These are phyloP conservation scores for Hypomecis punctinalis DNA, from an alignment of 2,888 invertebrate species.

Conservation along the genomic window DNA sequence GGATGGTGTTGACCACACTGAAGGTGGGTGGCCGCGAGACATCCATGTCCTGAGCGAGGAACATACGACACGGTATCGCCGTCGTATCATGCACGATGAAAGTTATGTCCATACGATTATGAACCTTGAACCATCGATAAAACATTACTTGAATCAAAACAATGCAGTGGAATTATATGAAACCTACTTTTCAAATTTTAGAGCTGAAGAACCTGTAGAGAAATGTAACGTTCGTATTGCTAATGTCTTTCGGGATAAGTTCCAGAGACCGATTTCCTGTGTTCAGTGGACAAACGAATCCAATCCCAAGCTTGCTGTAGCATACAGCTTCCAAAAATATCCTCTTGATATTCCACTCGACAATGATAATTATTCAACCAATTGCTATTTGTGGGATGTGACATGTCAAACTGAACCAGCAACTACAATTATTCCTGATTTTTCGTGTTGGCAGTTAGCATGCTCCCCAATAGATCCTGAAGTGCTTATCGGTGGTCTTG, in stretches of 20 bases:
- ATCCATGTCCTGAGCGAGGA: conserved; percentile 87
- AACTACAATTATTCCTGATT: conserved; percentile 57
- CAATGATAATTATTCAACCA: conserved; percentile 58
- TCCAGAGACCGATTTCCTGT: conserved; percentile 81
- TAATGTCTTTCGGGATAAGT: conserved; percentile 88
- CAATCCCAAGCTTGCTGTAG: conserved; percentile 87
- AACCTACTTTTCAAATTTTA: conserved; percentile 87
- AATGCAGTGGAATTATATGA: conserved; percentile 93
- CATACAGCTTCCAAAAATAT: conserved; percentile 80
- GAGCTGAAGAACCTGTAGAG: conserved; percentile 80
- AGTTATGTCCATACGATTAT: conserved; percentile 87
- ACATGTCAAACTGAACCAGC: conserved; percentile 74
- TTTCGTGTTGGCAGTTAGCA: conserved; percentile 72
- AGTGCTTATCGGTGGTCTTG: conserved; percentile 66
- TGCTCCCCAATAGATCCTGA: conserved; percentile 68
- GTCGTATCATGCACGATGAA: conserved; percentile 93
- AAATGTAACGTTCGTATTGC: conserved; percentile 85
- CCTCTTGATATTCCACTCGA: conserved; percentile 38
- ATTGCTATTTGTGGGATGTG: conserved; percentile 88
- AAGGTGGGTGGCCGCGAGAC: conserved; percentile 95
- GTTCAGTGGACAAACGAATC: conserved; percentile 90
- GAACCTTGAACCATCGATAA: conserved; percentile 83
- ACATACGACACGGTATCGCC: conserved; percentile 88
- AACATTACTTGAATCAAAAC: conserved; percentile 90
- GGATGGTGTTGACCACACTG: conserved; percentile 89